Evolutionary conservation across 1,140 invertebrate genomes (phyloP).

Genomic region (Rhagoletis zephyria): DNA sequence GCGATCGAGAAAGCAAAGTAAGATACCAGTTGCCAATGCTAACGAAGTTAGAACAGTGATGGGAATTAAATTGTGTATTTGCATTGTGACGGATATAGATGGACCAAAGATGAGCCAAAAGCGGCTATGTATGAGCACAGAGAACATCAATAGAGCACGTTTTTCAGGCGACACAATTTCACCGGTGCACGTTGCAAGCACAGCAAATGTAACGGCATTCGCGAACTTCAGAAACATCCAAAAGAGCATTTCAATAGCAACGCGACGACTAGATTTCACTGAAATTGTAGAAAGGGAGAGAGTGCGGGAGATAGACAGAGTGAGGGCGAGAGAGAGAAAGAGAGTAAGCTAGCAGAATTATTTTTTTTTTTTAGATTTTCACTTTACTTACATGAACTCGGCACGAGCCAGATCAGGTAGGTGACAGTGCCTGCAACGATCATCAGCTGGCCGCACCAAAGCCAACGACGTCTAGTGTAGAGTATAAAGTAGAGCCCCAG

Average conservation of each 20-base stretch:
- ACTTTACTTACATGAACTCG: constrained; percentile 61
- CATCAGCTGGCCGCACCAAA: constrained; percentile 68
- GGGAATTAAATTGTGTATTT: constrained; percentile 65
- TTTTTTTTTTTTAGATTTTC: background rate
- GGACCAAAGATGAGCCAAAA: constrained; percentile 65
- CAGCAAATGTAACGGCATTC: constrained; percentile 66
- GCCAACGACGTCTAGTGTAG: constrained; percentile 68
- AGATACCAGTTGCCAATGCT: constrained; percentile 64
- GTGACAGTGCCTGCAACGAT: constrained; percentile 63
- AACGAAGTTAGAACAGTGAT: constrained; percentile 65
- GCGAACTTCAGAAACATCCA: constrained; percentile 68
- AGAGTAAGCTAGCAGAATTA: background rate
- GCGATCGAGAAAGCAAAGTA: constrained; percentile 64
- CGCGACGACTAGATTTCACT: constrained; percentile 58
- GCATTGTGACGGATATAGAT: constrained; percentile 63
- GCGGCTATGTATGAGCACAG: constrained; percentile 66
- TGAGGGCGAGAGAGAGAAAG: no score
- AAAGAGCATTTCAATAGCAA: constrained; percentile 66
- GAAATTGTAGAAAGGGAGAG: background rate
- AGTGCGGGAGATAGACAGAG: no score
- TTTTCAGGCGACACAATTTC: constrained; percentile 68
- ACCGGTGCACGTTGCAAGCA: constrained; percentile 68
- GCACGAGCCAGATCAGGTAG: constrained; percentile 67
- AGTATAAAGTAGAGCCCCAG: constrained; percentile 70
- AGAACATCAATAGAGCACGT: constrained; percentile 63